Conservation (phyloP, 2,797 vertebrate species). For the Periparus ater region DNA sequence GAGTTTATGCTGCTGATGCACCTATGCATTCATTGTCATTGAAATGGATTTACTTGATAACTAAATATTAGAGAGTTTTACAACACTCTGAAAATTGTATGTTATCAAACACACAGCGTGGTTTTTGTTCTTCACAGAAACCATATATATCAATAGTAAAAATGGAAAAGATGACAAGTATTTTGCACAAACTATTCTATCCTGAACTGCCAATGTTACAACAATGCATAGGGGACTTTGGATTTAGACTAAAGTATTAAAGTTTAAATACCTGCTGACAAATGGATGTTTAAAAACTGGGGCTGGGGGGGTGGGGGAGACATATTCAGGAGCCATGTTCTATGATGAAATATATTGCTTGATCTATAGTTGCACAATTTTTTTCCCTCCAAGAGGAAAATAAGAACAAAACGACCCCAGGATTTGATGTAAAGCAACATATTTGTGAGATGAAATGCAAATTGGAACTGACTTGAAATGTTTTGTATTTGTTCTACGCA, state of each 20-base stretch:
- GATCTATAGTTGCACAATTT: neutral
- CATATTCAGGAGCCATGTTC: neutral
- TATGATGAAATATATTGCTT: neutral
- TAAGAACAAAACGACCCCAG: neutral
- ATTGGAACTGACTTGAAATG: neutral
- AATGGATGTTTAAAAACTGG: neutral
- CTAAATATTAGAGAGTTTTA: neutral
- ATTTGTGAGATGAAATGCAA: neutral
- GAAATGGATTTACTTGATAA: neutral
- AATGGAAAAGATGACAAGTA: neutral
- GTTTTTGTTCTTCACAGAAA: neutral
- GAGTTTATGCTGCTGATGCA: neutral
- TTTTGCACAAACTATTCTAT: neutral
- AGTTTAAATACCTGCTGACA: neutral
- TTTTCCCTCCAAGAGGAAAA: neutral
- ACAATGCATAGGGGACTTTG: neutral
- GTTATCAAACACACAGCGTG: neutral
- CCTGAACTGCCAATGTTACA: neutral
- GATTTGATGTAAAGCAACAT: neutral
- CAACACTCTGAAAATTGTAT: neutral
- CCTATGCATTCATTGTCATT: neutral
- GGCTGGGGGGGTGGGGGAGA: no score
- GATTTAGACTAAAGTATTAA: neutral
- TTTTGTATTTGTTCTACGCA: neutral
- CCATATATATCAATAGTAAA: neutral